Evolutionary conservation across 2,113 vertebrate genomes (phyloP).

Genomic region (Ammodytes dubius): DNA sequence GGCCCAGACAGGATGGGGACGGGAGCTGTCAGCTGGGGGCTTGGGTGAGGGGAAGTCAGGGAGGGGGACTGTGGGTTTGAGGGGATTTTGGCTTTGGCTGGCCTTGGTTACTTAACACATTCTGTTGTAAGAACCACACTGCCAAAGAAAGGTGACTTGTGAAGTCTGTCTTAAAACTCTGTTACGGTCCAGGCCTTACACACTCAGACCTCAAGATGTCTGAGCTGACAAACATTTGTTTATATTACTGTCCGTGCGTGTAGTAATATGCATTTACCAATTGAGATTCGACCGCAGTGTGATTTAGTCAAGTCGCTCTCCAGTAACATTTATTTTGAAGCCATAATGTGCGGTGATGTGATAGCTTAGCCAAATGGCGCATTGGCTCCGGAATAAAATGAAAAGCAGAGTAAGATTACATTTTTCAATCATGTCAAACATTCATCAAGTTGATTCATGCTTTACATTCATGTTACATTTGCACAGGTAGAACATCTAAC

Average conservation of each 20-base stretch:
- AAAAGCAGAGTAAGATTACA: slow-evolving; percentile 30
- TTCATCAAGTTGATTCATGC: slow-evolving; percentile 34
- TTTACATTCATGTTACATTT: slow-evolving; percentile 21
- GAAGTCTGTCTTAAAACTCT: slow-evolving; percentile 56
- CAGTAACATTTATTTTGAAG: slow-evolving; percentile 54
- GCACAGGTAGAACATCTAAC: slow-evolving; percentile 45
- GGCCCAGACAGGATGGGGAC: slow-evolving; percentile 65
- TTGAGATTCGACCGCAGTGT: slow-evolving; percentile 48
- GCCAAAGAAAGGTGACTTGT: slow-evolving; percentile 62
- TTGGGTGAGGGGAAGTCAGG: slow-evolving; percentile 26
- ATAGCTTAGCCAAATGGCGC: slow-evolving; percentile 9
- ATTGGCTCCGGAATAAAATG: slow-evolving; percentile 56
- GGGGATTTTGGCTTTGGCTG: slow-evolving; percentile 40
- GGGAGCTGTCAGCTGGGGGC: slow-evolving; percentile 63
- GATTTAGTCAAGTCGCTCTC: slow-evolving; percentile 56
- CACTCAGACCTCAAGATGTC: slow-evolving; percentile 61
- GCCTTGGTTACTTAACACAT: slow-evolving; percentile 48
- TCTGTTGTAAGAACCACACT: slow-evolving; percentile 40
- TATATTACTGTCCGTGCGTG: slow-evolving; percentile 46
- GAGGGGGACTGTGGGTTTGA: slow-evolving; percentile 46
- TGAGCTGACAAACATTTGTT: slow-evolving; percentile 64
- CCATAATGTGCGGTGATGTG: slow-evolving; percentile 48
- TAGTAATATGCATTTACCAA: slow-evolving; percentile 55
- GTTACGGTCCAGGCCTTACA: slow-evolving; percentile 47
- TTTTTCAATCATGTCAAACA: slow-evolving; percentile 30